phyloP scores from a whole-genome alignment of 2,888 invertebrate genomes.

The Metopia argyrocephala region DNA sequence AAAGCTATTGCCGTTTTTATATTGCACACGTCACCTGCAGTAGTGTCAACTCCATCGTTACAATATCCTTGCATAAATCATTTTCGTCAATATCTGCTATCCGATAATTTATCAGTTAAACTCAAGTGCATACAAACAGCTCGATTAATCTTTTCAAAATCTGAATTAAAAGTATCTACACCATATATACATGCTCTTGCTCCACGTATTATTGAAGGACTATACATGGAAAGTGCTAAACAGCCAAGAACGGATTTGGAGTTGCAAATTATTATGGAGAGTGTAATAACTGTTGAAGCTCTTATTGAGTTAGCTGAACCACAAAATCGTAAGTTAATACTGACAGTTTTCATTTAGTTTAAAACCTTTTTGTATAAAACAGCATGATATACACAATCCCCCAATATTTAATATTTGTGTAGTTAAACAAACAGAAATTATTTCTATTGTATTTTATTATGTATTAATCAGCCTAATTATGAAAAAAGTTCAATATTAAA shows the following conservation, averaged over 20 bases:
- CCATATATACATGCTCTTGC: slow-evolving; percentile 91
- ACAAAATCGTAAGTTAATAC: slow-evolving; percentile 84
- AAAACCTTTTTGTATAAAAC: background rate
- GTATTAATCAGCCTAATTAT: too few species aligned
- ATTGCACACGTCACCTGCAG: slow-evolving; percentile 88
- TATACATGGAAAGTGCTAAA: slow-evolving; percentile 83
- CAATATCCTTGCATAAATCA: slow-evolving; percentile 96
- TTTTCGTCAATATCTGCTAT: slow-evolving; percentile 90
- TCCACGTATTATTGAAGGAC: slow-evolving; percentile 87
- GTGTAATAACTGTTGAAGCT: slow-evolving; percentile 86
- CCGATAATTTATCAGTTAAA: slow-evolving; percentile 83
- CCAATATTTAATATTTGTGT: too few species aligned
- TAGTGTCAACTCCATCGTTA: slow-evolving; percentile 88
- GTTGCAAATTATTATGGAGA: slow-evolving; percentile 85
- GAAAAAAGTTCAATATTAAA: too few species aligned
- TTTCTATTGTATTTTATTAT: too few species aligned
- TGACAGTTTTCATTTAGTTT: background rate
- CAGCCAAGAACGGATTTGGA: slow-evolving; percentile 84
- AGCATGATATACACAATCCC: slow-evolving; percentile 6
- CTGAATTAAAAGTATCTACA: slow-evolving; percentile 84
- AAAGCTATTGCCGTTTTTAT: slow-evolving; percentile 93
- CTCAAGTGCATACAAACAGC: slow-evolving; percentile 89
- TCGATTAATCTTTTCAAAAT: slow-evolving; percentile 86
- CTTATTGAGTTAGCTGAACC: slow-evolving; percentile 87
- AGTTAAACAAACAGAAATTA: too few species aligned